Base-by-base conservation (phyloP, 2,797 vertebrate species). In the Myotis findleyi region DNA sequence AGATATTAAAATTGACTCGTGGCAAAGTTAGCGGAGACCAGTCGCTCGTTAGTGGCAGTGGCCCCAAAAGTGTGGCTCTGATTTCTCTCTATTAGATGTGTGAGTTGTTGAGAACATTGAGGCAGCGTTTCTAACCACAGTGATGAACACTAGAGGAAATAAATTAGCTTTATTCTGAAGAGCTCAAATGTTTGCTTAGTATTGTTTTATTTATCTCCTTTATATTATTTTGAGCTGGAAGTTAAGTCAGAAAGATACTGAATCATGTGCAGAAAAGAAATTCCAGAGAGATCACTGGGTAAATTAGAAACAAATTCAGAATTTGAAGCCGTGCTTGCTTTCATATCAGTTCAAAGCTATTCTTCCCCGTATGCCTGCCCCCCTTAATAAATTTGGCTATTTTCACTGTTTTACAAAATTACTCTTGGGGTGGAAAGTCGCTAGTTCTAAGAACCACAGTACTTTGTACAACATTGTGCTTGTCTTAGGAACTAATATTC, bases 371-470 rank as follows among this genome's bases (percentile, higher is more conserved):
- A 44, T 64, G 16, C n/a, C 47, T 85, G 38, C 6, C 59, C 5
- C 55, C 27, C 69, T 76, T 53, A 80, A 88, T 72, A 66, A 30
- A 44, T 44, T 68, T 96, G 87, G 4, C 1, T 21, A 68, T 89
- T 95, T 89, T 82, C 30, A 82, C 27, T 93, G 81, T 89, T 88
- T 91, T 91, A 64, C 25, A 84, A 16, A 95, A 77, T 95, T 75
- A 87, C 21, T 79, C 36, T 53, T 44, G 53, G 73, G 44, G 4
- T 51, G 13, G 5, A 87, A 59, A 51, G 51, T 47, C 79, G 36
- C 76, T 84, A 55, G 8, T 93, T 77, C 11, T 79, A 72, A 53
- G 76, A 83, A 64, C 12, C 7, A 77, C 36, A 76, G 2, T 92
- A 47, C 77, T 12, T 94, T 95, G 10, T 73, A n/a, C 7, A 69